Base-by-base conservation (phyloP, 2,888 invertebrate genomes). In the Luffia ferchaultella region DNA sequence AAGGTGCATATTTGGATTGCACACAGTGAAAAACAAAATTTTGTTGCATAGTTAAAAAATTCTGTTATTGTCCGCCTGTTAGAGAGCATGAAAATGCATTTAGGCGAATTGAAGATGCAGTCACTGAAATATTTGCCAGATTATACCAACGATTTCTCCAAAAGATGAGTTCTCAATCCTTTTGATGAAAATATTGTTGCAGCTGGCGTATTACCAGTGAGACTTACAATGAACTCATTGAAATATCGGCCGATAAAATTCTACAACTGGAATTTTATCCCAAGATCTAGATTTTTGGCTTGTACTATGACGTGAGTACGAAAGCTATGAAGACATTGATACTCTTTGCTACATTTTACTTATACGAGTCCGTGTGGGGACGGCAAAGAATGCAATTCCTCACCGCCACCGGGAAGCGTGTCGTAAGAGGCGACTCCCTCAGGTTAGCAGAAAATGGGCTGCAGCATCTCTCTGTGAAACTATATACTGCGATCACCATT, bases 281-380 rank as follows among this genome's bases (percentile, higher is more conserved):
- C 45, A 44, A 50, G 40, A 45, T 50, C 45, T 50, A 50, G 45
- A 50, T 45, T 45, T 45, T 45, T 50, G 45, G 45, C 50, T 45
- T 45, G 44, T 18, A 45, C 45, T 17, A 50, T 18, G 45, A 50
- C 43, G 43, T 42, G 43, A 42, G 43, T 42, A 42, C 17, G 43
- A n/a, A 42, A 42, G 7, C 43, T 42, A 3, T 42, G 43, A 7
- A 42, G 16, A 3, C 43, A 42, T 42, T 7, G 43, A n/a, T n/a
- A 42, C 43, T n/a, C 43, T 42, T 42, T 42, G 43, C 5, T 42
- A 42, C 43, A 9, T 42, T n/a, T n/a, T n/a, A 42, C 43, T 16
- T n/a, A 42, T 16, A n/a, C 43, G 43, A 42, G n/a, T n/a, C n/a
- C n/a, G n/a, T n/a, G n/a, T n/a, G n/a, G n/a, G n/a, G n/a, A n/a